Conservation (phyloP, 2,888 invertebrate genomes). For the Mythimna loreyi region DNA sequence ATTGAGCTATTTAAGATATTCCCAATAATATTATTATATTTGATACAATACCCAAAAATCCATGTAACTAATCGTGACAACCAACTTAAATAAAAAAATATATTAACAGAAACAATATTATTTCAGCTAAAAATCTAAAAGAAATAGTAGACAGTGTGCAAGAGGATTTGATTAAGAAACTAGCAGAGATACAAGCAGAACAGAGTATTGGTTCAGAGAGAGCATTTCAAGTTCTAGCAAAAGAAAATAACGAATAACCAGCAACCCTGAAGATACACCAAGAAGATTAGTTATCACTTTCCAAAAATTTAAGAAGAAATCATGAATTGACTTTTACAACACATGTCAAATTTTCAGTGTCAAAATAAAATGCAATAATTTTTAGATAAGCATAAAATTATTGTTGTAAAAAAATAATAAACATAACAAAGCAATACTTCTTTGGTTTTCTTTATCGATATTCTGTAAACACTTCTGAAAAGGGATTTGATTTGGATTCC, state of each 20-base stretch:
- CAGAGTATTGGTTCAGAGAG: conserved; percentile 64
- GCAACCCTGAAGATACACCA: conserved; percentile 19
- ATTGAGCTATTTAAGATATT: not conserved
- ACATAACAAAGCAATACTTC: conserved; percentile 54
- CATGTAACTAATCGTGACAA: not conserved
- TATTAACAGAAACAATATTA: conserved; percentile 17
- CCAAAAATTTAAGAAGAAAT: conserved; percentile 49
- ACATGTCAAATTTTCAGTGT: conserved; percentile 59
- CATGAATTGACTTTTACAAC: conserved; percentile 33
- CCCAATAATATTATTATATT: not conserved
- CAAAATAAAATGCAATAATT: conserved; percentile 58
- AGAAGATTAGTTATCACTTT: conserved; percentile 38
- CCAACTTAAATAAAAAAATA: not conserved
- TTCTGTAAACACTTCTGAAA: conserved; percentile 3
- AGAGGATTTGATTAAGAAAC: conserved; percentile 84
- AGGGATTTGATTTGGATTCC: conserved; percentile 8
- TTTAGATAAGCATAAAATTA: conserved; percentile 54
- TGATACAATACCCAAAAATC: not conserved
- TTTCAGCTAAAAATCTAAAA: conserved; percentile 86
- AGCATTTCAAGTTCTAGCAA: conserved; percentile 44
- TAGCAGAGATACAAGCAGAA: conserved; percentile 82
- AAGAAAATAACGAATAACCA: conserved; percentile 31
- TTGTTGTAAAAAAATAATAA: conserved; percentile 60
- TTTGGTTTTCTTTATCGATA: conserved; percentile 42
- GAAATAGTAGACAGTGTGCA: conserved; percentile 88